A percentile compares a stretch with the other conserved stretches of the same genome.
Conservation (phyloP, 2,888 invertebrate species). For the Apamea sordens region DNA sequence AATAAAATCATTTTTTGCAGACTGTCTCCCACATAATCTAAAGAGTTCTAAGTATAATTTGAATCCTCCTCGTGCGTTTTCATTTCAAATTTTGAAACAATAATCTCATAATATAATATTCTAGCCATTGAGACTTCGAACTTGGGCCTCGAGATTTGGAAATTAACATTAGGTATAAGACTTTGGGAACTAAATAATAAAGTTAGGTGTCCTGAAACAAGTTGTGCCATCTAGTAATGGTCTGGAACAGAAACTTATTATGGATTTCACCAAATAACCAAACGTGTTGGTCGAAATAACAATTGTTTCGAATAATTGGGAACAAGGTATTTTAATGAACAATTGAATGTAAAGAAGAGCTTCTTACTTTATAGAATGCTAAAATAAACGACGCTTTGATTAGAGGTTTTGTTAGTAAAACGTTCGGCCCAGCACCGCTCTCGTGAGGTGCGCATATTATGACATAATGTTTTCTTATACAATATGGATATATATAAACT, state of each 20-base stretch:
- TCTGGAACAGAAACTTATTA: constrained; percentile 44
- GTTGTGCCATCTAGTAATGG: constrained; percentile 35
- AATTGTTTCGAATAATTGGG: constrained; percentile 3
- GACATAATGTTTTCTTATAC: too few relatives aligned
- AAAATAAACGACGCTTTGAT: neutral
- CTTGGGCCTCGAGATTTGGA: constrained; percentile 35
- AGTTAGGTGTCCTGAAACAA: constrained; percentile 44
- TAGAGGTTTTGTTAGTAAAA: neutral
- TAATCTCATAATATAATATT: constrained; percentile 39
- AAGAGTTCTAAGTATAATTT: neutral
- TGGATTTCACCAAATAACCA: constrained; percentile 32
- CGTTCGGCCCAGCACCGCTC: too few relatives aligned
- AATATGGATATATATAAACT: too few relatives aligned
- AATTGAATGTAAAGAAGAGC: neutral
- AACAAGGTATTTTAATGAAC: neutral
- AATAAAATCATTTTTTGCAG: constrained; percentile 13
- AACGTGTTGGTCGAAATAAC: neutral
- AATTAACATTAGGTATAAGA: constrained; percentile 51
- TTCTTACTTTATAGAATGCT: neutral
- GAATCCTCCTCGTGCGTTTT: neutral
- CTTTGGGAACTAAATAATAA: constrained; percentile 55
- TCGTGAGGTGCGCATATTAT: too few relatives aligned
- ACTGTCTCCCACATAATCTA: neutral
- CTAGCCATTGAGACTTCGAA: constrained; percentile 18
- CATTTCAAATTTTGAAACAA: constrained; percentile 33